Conservation (phyloP, 2,888 invertebrate species). For the Chesias legatella region DNA sequence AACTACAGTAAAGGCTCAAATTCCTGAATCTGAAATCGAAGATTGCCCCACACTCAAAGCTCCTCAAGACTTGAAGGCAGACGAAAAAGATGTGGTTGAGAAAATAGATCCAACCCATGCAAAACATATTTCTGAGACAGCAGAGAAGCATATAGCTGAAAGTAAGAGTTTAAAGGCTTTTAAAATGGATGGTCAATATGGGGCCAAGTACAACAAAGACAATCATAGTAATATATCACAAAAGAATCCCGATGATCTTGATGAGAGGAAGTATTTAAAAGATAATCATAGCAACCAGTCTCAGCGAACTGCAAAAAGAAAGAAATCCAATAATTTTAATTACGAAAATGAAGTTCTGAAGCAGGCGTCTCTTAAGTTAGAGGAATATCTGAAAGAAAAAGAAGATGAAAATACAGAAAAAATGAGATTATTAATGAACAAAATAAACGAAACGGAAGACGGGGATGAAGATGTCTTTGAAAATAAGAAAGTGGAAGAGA, state of each 20-base stretch:
- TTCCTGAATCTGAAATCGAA: conserved; percentile 75
- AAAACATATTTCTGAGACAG: conserved; percentile 61
- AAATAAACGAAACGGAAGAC: conserved; percentile 49
- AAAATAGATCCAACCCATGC: conserved; percentile 64
- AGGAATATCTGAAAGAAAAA: conserved; percentile 68
- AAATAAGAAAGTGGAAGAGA: conserved; percentile 35
- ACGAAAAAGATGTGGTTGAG: conserved; percentile 70
- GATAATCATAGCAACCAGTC: conserved; percentile 74
- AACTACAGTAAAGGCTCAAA: conserved; percentile 55
- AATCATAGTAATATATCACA: conserved; percentile 66
- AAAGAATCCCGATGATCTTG: conserved; percentile 61
- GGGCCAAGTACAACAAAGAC: conserved; percentile 62
- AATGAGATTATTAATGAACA: conserved; percentile 53
- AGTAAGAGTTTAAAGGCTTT: conserved; percentile 65
- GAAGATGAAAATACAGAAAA: conserved; percentile 50
- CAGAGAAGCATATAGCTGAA: conserved; percentile 57
- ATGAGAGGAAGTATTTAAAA: conserved; percentile 67
- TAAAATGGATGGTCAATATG: conserved; percentile 66
- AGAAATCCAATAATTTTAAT: conserved; percentile 79
- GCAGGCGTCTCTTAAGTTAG: conserved; percentile 76
- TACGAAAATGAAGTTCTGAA: conserved; percentile 81
- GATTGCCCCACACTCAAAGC: conserved; percentile 75
- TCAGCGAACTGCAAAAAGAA: conserved; percentile 52
- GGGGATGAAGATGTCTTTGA: conserved; percentile 53
- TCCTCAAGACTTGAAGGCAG: conserved; percentile 73